Evolutionary conservation across 30 jellyfish, hydroid and myxozoan genomes (phyloP).

Genomic region (Cassiopea andromeda): DNA sequence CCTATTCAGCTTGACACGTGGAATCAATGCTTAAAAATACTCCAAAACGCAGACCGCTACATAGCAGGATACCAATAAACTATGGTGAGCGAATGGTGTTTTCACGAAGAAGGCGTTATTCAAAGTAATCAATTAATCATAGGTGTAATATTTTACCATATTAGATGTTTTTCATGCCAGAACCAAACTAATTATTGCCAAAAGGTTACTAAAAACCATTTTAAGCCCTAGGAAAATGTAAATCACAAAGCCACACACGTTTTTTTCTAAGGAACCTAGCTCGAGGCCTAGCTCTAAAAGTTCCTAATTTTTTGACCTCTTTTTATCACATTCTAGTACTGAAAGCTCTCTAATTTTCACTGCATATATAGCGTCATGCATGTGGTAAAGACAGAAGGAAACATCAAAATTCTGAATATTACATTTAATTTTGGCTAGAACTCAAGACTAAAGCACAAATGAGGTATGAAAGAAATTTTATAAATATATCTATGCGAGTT

Average conservation of each 20-base stretch:
- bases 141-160: conserved; percentile 6
- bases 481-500: too few species aligned
- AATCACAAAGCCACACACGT: neutral
- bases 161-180: neutral
- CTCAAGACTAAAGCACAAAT: too few species aligned
- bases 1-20: neutral
- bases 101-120: conserved; percentile 25
- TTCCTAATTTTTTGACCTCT: too few species aligned
- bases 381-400: too few species aligned
- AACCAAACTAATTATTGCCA: neutral
- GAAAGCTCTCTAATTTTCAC: too few species aligned
- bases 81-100: neutral
- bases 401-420: too few species aligned
- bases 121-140: neutral
- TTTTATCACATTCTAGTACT: too few species aligned
- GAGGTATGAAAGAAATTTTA: too few species aligned
- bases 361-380: too few species aligned
- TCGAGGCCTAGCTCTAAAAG: too few species aligned
- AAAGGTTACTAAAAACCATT: neutral
- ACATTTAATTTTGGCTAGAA: too few species aligned
- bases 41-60: neutral
- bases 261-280: too few species aligned
- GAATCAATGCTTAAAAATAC: neutral
- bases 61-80: conserved; percentile 10
- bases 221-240: neutral